These are phyloP conservation scores for Catharus ustulatus DNA, from an alignment of 2,797 vertebrate genomes.

Conservation along the genomic window DNA sequence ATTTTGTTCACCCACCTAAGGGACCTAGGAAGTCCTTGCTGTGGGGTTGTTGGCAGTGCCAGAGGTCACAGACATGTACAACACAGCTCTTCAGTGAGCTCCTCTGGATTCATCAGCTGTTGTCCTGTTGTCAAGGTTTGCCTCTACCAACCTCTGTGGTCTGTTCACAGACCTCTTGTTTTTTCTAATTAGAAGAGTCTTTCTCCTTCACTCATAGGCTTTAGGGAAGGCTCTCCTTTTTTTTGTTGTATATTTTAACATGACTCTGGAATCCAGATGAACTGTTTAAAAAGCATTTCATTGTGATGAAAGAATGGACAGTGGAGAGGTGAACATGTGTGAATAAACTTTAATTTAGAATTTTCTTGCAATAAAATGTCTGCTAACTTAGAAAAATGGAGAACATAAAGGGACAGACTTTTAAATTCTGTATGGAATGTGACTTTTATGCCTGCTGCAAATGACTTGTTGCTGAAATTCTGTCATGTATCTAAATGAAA, in stretches of 20 bases:
- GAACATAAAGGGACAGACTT: neutral
- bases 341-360: neutral
- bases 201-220: neutral
- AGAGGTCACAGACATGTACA: neutral
- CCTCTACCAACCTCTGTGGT: rapidly evolving
- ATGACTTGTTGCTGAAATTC: neutral
- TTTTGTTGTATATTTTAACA: neutral
- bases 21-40: neutral
- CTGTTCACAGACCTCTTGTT: neutral
- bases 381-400: neutral
- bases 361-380: neutral
- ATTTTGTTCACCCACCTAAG: neutral
- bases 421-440: neutral
- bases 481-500: neutral
- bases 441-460: neutral
- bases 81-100: neutral
- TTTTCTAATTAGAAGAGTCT: neutral
- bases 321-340: neutral
- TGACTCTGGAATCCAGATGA: neutral
- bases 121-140: neutral
- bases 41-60: neutral
- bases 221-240: neutral
- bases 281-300: neutral
- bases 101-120: neutral
- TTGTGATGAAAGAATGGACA: neutral